Evolutionary conservation across 2,797 vertebrate genomes (phyloP).

Genomic region (Leontopithecus rosalia): DNA sequence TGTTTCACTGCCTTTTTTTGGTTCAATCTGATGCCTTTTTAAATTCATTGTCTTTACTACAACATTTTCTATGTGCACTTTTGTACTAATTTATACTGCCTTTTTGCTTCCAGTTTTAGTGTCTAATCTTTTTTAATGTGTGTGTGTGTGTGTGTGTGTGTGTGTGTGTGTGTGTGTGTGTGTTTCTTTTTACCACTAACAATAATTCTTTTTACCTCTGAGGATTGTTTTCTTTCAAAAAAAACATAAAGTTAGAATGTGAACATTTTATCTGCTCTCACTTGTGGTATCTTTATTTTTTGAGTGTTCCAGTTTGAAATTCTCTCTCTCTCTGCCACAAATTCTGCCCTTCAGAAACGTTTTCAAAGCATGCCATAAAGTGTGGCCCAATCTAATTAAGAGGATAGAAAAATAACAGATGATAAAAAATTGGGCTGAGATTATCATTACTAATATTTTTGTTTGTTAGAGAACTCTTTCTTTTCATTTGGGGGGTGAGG

Average conservation of each 20-base stretch:
- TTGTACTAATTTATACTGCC: background rate
- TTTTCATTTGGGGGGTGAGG: background rate
- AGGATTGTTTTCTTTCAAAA: background rate
- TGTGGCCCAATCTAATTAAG: background rate
- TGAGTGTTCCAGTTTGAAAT: background rate
- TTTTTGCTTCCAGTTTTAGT: background rate
- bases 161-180: background rate
- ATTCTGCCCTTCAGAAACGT: background rate
- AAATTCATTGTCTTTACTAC: background rate
- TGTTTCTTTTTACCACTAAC: background rate
- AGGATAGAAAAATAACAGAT: background rate
- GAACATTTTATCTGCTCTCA: background rate
- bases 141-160: too few species aligned
- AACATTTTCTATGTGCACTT: background rate
- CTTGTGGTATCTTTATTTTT: background rate
- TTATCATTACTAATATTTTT: background rate
- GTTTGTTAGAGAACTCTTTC: background rate
- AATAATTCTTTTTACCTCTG: background rate
- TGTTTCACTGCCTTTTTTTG: background rate
- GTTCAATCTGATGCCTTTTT: background rate
- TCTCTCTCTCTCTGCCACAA: background rate
- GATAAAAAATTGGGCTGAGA: background rate
- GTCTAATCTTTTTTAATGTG: background rate
- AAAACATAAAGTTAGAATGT: background rate
- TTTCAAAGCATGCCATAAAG: background rate